Evolutionary conservation across 2,888 invertebrate species (phyloP).

Genomic region (Drosophila putrida): DNA sequence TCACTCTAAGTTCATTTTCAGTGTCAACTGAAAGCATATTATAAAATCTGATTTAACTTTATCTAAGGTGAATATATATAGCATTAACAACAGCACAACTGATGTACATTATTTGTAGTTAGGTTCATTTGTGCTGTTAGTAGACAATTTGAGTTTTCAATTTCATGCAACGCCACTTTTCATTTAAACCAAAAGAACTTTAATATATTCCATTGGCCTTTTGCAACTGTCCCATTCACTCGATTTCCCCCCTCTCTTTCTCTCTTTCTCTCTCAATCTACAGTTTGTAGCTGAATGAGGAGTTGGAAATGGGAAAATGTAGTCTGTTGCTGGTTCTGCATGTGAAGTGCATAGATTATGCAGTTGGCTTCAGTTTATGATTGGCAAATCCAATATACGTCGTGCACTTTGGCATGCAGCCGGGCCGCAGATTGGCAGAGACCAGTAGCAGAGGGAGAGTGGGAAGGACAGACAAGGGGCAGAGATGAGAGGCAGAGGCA

Average conservation of each 20-base stretch:
- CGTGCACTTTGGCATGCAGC: conserved; percentile 75
- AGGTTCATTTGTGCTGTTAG: conserved; percentile 28
- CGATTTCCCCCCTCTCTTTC: not conserved
- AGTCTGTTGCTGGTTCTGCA: conserved; percentile 47
- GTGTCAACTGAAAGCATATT: too few relatives aligned
- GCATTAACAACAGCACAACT: not conserved
- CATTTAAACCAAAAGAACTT: conserved; percentile 55
- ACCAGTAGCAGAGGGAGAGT: not conserved
- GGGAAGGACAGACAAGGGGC: not conserved
- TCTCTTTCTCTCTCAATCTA: conserved; percentile 16
- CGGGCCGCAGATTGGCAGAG: conserved; percentile 71
- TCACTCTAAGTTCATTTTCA: too few relatives aligned
- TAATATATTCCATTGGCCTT: conserved; percentile 60
- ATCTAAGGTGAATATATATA: not conserved
- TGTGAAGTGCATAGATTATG: conserved; percentile 79
- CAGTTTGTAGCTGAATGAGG: conserved; percentile 1
- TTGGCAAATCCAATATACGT: conserved; percentile 80
- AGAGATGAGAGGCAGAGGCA: conserved; percentile 14
- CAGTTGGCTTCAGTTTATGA: conserved; percentile 81
- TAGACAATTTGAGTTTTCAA: conserved; percentile 51
- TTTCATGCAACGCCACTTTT: conserved; percentile 63
- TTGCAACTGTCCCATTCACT: conserved; percentile 21
- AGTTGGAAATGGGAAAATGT: conserved; percentile 6
- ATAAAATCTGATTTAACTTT: too few relatives aligned
- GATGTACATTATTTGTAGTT: conserved; percentile 4